Conservation (phyloP, 1,140 invertebrate species). For the Macrobrachium nipponense region DNA sequence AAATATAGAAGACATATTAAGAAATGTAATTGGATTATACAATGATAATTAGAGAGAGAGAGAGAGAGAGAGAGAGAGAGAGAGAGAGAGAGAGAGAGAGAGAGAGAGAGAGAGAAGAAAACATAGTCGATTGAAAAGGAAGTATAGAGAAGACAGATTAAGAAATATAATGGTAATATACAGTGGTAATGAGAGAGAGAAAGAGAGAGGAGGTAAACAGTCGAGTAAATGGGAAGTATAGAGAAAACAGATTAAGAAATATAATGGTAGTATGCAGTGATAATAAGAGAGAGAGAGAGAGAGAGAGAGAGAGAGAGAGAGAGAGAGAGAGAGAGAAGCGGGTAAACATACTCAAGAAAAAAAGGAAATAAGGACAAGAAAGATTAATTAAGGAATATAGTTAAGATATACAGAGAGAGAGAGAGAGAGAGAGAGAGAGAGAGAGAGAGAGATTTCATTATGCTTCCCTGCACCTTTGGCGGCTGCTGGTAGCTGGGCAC, state of each 20-base stretch:
- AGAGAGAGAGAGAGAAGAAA: not conserved
- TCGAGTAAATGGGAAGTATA: too few relatives aligned
- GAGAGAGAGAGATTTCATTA: too few relatives aligned
- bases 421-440: too few relatives aligned
- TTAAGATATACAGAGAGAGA: too few relatives aligned
- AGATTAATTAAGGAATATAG: too few relatives aligned
- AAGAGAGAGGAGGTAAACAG: not conserved
- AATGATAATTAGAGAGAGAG: not conserved
- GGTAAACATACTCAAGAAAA: not conserved
- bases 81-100: conserved; percentile 6
- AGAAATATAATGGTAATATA: not conserved
- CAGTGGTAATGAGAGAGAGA: not conserved
- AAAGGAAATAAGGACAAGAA: too few relatives aligned
- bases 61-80: not conserved
- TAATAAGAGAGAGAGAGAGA: not conserved
- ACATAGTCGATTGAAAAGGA: too few relatives aligned
- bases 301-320: conserved; percentile 8
- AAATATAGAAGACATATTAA: not conserved
- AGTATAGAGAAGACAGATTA: not conserved
- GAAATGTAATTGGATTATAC: not conserved
- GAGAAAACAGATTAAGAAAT: too few relatives aligned
- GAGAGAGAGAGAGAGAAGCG: conserved; percentile 1
- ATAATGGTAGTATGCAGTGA: too few relatives aligned
- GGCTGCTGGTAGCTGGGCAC: too few relatives aligned
- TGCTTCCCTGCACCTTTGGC: too few relatives aligned